Percentiles rank a stretch among this genome's conserved stretches.
Evolutionary conservation across 2,113 vertebrate genomes (phyloP).

Genomic region (Phalacrocorax pelagicus): DNA sequence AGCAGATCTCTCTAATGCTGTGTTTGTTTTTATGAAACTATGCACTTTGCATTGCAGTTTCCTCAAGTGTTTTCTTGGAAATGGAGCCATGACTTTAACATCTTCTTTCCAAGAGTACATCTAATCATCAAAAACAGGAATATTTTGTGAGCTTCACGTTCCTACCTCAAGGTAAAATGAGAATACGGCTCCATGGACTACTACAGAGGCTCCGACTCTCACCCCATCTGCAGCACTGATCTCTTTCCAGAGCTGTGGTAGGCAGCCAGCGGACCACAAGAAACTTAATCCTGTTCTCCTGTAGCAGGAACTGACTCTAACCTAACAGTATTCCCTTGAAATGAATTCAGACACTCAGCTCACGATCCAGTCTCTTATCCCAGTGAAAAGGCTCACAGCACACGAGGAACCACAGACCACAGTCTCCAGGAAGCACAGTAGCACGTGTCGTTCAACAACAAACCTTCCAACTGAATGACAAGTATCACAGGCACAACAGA

Average conservation of each 20-base stretch:
- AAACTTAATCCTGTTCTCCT: not conserved
- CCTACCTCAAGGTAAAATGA: not conserved
- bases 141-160: not conserved
- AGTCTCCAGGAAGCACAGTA: not conserved
- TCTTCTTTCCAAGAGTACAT: constrained; percentile 32
- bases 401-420: not conserved
- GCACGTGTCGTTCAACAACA: not conserved
- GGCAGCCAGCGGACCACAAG: not conserved
- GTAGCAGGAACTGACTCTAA: not conserved
- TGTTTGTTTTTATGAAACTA: not conserved
- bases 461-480: not conserved
- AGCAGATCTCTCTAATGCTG: rapidly evolving
- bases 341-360: not conserved
- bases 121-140: not conserved
- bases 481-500: not conserved
- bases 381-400: not conserved
- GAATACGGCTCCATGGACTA: not conserved
- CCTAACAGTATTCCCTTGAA: not conserved
- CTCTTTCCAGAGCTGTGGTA: not conserved
- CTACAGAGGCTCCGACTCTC: not conserved
- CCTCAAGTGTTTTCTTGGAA: not conserved
- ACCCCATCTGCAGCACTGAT: not conserved
- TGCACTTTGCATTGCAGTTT: not conserved
- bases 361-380: not conserved
- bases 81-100: not conserved